A percentile compares a stretch with the other conserved stretches of the same genome.
Evolutionary conservation across 2,113 vertebrate species (phyloP).

Genomic region (Elephas maximus): DNA sequence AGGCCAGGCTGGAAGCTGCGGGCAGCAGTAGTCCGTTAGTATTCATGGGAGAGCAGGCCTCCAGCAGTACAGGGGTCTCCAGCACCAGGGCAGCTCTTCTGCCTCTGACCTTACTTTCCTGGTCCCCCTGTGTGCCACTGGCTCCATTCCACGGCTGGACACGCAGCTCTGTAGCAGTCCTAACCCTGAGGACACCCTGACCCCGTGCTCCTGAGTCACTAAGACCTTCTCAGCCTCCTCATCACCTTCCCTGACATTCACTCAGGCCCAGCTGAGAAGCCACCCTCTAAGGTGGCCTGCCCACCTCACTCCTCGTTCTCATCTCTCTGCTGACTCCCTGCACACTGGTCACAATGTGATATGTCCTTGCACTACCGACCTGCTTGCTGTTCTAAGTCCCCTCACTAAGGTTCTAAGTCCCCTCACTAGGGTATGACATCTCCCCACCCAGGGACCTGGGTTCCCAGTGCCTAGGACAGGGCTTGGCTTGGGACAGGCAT

Average conservation of each 20-base stretch:
- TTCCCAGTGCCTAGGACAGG: not conserved
- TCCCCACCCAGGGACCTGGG: not conserved
- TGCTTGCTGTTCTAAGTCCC: not conserved
- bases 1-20: fast-evolving
- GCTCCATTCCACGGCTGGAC: not conserved
- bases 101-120: not conserved
- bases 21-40: not conserved
- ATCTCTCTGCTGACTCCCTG: fast-evolving
- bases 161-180: not conserved
- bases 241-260: fast-evolving
- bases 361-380: not conserved
- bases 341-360: fast-evolving
- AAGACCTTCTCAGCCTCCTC: not conserved
- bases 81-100: fast-evolving
- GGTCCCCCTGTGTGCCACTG: fast-evolving
- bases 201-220: not conserved
- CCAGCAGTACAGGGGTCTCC: not conserved
- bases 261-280: not conserved
- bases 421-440: fast-evolving
- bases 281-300: too few relatives aligned
- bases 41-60: fast-evolving
- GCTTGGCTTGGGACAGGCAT: not conserved
- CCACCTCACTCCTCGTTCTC: fast-evolving
- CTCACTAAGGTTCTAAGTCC: not conserved
- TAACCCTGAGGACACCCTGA: not conserved